Evolutionary conservation across 37 sponge, comb jelly and placozoan genomes (phyloP).

Genomic region (Spongia lamella): DNA sequence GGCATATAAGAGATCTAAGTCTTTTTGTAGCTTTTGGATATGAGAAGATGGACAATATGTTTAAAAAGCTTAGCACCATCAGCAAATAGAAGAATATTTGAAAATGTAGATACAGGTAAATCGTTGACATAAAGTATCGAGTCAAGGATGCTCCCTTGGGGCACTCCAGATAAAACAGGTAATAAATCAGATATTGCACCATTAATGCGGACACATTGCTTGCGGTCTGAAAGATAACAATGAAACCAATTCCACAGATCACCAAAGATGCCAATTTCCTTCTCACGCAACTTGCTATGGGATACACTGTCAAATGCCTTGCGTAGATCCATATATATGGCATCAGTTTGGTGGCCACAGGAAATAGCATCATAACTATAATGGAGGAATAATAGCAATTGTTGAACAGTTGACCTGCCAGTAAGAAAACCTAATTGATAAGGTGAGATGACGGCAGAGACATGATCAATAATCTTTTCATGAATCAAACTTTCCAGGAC

Average conservation of each 20-base stretch:
- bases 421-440: constrained; percentile 33
- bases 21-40: not conserved
- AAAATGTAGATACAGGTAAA: not conserved
- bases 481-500: constrained; percentile 22
- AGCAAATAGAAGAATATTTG: constrained; percentile 2
- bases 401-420: not conserved
- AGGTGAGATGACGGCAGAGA: constrained; percentile 9
- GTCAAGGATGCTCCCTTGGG: constrained; percentile 42
- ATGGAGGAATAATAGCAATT: not conserved
- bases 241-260: constrained; percentile 9
- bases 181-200: not conserved
- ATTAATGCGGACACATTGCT: not conserved
- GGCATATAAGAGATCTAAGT: not conserved
- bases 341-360: not conserved
- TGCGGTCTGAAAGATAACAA: constrained; percentile 6
- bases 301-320: constrained; percentile 58
- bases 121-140: constrained; percentile 17
- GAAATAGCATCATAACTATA: not conserved
- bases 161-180: constrained; percentile 36
- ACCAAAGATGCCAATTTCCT: constrained; percentile 42
- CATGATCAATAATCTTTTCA: constrained; percentile 18
- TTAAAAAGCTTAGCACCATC: no score
- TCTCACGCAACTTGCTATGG: constrained; percentile 19
- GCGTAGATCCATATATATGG: constrained; percentile 29
- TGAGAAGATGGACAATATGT: not conserved